Conservation (phyloP, 1,140 invertebrate genomes). For the Sipha flava region DNA sequence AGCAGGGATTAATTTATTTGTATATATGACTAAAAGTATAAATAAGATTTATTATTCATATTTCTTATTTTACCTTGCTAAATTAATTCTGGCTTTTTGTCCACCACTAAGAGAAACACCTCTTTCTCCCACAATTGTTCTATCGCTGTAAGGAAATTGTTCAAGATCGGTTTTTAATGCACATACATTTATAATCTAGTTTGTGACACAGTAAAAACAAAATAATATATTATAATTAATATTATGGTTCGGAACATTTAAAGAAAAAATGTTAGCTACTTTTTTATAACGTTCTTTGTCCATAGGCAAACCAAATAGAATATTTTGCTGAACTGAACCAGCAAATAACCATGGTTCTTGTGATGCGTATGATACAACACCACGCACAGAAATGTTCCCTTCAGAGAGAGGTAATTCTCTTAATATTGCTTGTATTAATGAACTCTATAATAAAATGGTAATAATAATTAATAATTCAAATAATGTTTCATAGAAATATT, state of each 20-base stretch:
- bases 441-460: constrained; percentile 42
- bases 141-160: constrained; percentile 64
- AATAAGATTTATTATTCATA: no score
- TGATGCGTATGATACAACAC: constrained; percentile 74
- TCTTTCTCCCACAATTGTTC: constrained; percentile 79
- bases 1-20: no score
- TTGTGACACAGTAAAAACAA: neutral
- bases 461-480: neutral
- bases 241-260: no score
- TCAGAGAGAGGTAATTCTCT: constrained; percentile 62
- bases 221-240: no score
- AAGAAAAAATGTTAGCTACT: no score
- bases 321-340: constrained; percentile 74
- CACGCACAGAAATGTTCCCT: constrained; percentile 61
- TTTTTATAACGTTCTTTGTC: constrained; percentile 62
- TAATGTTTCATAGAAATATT: neutral
- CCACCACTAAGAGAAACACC: constrained; percentile 75
- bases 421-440: constrained; percentile 70
- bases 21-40: no score
- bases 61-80: constrained; percentile 54
- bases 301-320: constrained; percentile 73
- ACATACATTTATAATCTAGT: constrained; percentile 47
- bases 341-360: constrained; percentile 86
- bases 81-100: constrained; percentile 79
- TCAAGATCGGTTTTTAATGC: constrained; percentile 69